These are phyloP conservation scores for Cynodonichthys magdalenae DNA, from an alignment of 2,797 vertebrate species.

Conservation along the genomic window DNA sequence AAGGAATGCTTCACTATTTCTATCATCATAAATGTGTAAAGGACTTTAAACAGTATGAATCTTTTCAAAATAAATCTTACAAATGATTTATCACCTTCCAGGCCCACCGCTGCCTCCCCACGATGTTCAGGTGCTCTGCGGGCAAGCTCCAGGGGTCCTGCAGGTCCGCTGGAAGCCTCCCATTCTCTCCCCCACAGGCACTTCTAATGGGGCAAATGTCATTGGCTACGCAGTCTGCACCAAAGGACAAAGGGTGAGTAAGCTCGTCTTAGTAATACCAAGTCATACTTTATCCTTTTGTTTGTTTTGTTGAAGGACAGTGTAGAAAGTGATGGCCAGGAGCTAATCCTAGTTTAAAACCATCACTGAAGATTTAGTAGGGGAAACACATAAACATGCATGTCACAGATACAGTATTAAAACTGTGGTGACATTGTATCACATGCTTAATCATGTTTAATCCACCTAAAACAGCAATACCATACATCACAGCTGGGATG, in stretches of 20 bases:
- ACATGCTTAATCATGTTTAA: slow-evolving; percentile 26
- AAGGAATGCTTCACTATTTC: slow-evolving; percentile 49
- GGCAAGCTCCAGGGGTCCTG: slow-evolving; percentile 83
- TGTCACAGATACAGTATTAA: not conserved
- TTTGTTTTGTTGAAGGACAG: slow-evolving; percentile 5
- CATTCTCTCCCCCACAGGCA: slow-evolving; percentile 84
- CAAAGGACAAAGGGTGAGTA: slow-evolving; percentile 91
- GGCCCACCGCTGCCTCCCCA: slow-evolving; percentile 93
- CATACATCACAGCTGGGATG: slow-evolving; percentile 38
- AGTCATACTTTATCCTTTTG: not conserved
- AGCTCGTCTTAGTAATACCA: not conserved
- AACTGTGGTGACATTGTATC: slow-evolving; percentile 1
- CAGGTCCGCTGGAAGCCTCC: slow-evolving; percentile 94
- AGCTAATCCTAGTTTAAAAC: slow-evolving; percentile 11
- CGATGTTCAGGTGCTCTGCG: slow-evolving; percentile 88
- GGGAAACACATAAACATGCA: not conserved
- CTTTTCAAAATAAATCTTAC: slow-evolving; percentile 1
- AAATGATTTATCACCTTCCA: slow-evolving; percentile 54
- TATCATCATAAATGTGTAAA: not conserved
- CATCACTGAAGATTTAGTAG: not conserved
- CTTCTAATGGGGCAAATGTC: slow-evolving; percentile 92
- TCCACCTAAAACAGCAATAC: slow-evolving; percentile 21
- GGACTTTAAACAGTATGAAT: not conserved
- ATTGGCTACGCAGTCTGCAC: slow-evolving; percentile 94
- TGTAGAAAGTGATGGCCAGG: not conserved